Evolutionary conservation across 2,113 vertebrate species (phyloP).

Genomic region (Nycticryphes semicollaris): DNA sequence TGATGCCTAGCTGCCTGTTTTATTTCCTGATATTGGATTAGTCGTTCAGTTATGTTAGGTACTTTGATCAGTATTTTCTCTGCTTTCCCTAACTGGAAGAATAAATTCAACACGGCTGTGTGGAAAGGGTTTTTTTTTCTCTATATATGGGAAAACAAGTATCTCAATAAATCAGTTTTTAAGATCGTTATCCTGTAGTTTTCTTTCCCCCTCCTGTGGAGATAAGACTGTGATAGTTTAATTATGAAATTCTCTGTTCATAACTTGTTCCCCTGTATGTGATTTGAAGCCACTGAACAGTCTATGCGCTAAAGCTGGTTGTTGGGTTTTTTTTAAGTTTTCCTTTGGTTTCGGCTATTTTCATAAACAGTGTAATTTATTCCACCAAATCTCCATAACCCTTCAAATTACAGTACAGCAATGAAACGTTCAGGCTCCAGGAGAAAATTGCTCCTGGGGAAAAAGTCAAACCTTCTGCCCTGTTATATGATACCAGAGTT

Average conservation of each 20-base stretch:
- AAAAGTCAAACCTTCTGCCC: slow-evolving; percentile 59
- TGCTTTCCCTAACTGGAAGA: neutral
- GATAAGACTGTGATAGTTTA: neutral
- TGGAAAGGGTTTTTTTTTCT: neutral
- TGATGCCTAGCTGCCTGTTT: neutral
- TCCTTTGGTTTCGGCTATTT: slow-evolving; percentile 21
- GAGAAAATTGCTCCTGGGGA: slow-evolving; percentile 59
- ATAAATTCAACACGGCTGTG: neutral
- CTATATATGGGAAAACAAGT: neutral
- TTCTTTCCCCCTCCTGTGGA: neutral
- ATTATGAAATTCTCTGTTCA: neutral
- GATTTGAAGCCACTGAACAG: neutral
- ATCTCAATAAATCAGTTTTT: neutral
- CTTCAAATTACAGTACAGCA: slow-evolving; percentile 48
- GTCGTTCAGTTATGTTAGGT: rapidly evolving
- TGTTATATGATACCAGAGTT: slow-evolving; percentile 53
- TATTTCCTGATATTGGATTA: neutral
- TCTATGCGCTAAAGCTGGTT: neutral
- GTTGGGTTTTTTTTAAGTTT: neutral
- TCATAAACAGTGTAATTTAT: slow-evolving; percentile 32
- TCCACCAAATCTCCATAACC: slow-evolving; percentile 16
- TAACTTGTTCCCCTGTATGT: neutral
- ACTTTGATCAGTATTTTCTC: neutral
- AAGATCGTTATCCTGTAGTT: neutral
- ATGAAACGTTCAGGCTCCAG: slow-evolving; percentile 53